Conservation (phyloP, 2,888 invertebrate genomes). For the Tetrapedia diversipes region DNA sequence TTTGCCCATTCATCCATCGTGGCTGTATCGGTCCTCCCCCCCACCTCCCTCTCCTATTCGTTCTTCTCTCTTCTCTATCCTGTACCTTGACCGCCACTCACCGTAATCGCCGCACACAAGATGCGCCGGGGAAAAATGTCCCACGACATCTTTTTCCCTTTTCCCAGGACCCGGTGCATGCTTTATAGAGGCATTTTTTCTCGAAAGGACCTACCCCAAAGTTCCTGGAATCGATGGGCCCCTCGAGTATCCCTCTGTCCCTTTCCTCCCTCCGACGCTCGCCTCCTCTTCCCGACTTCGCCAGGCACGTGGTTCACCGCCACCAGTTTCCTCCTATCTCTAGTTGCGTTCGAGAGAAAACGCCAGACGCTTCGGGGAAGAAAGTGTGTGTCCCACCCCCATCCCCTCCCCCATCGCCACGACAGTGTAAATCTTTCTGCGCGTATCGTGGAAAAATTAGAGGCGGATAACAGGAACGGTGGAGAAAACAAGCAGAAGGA, state of each 20-base stretch:
- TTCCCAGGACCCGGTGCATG: conserved; percentile 71
- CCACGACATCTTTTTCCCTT: conserved; percentile 56
- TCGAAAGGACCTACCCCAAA: conserved; percentile 77
- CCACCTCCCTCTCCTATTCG: neutral
- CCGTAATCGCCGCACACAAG: neutral
- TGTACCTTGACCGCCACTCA: too few relatives aligned
- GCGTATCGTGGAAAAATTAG: neutral
- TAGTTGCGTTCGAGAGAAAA: neutral
- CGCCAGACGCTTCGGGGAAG: conserved; percentile 16
- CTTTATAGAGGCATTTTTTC: conserved; percentile 73
- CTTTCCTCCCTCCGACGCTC: conserved; percentile 14
- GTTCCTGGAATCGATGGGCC: conserved; percentile 76
- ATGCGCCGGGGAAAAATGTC: conserved; percentile 66
- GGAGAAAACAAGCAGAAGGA: neutral
- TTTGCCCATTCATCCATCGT: conserved; percentile 17
- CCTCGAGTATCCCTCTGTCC: conserved; percentile 38
- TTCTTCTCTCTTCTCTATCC: conserved; percentile 6
- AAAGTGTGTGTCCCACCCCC: too few relatives aligned
- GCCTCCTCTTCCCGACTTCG: conserved; percentile 45
- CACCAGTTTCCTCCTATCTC: conserved; percentile 29
- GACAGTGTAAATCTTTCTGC: conserved; percentile 15
- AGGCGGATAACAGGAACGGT: too few relatives aligned
- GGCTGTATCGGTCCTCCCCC: neutral
- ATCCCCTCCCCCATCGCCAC: too few relatives aligned
- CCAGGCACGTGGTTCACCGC: neutral